Conservation (phyloP, 1,140 invertebrate species). For the Amyelois transitella region DNA sequence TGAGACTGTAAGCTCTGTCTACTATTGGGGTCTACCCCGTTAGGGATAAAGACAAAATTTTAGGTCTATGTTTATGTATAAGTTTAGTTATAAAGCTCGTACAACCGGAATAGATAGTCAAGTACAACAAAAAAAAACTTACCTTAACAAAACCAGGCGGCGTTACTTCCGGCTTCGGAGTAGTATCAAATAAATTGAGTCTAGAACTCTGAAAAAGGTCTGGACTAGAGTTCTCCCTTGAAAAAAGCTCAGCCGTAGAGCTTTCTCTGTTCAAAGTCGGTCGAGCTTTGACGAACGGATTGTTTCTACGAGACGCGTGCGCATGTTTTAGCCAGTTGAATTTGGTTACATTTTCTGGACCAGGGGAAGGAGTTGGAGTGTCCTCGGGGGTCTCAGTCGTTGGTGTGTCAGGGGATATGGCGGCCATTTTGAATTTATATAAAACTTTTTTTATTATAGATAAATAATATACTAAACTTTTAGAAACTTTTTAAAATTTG, state of each 20-base stretch:
- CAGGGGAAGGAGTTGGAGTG: constrained; percentile 42
- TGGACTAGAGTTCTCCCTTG: constrained; percentile 54
- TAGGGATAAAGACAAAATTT: too few relatives aligned
- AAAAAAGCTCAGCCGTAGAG: constrained; percentile 54
- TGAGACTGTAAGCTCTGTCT: too few relatives aligned
- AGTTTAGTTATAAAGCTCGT: too few relatives aligned
- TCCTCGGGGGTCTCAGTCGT: constrained; percentile 35
- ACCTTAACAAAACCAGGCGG: constrained; percentile 77
- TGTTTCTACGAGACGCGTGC: constrained; percentile 39
- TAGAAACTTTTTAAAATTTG: too few relatives aligned
- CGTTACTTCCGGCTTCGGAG: constrained; percentile 46
- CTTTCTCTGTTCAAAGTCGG: constrained; percentile 57
- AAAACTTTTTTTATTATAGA: neutral
- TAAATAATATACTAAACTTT: too few relatives aligned
- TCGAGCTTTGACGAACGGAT: constrained; percentile 52
- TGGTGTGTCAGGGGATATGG: constrained; percentile 25
- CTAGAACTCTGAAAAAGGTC: constrained; percentile 65
- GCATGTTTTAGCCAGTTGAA: constrained; percentile 59
- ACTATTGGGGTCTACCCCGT: too few relatives aligned
- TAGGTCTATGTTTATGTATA: too few relatives aligned
- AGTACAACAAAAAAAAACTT: constrained; percentile 19
- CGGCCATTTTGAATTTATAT: constrained; percentile 23
- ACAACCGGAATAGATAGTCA: neutral
- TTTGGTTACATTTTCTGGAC: constrained; percentile 40
- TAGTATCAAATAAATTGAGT: constrained; percentile 59